Base-by-base conservation (phyloP, 2,888 invertebrate species). In the Microctonus hyperodae region DNA sequence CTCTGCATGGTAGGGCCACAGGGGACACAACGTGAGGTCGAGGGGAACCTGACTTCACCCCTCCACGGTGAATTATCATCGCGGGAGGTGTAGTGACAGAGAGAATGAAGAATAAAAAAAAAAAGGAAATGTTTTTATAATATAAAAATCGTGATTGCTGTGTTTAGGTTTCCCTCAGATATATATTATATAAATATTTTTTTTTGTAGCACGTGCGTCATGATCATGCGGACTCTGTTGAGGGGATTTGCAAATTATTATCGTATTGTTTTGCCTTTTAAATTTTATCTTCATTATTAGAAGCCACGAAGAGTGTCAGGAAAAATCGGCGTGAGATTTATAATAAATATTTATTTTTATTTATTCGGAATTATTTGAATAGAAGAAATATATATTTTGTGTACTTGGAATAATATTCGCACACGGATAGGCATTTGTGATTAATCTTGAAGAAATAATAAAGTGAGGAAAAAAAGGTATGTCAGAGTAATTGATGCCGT, bases 41-140 rank as follows among this genome's bases (percentile, higher is more conserved):
- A 50, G 65, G 61, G 73, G 73, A 73, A 77, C 75, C 74, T 70
- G 80, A 80, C 79, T 80, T 80, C 79, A 79, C 80, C 79, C 78
- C 78, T 77, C 71, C 74, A 71, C 73, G 58, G n/a, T 77, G 79
- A 81, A 80, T 82, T 81, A 82, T 82, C 82, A 72, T 81, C 77
- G 78, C 82, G 74, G 81, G 82, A 79, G 83, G 81, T 79, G 78
- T 50, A 68, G 44, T 59, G 35, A 51, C 63, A 63, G 65, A 65
- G 48, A 22, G 57, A 44, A 60, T 65, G 35, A 23, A 64, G 57
- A 69, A 23, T 55, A 57, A 63, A 58, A 56, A 40, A 67, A 37
- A 64, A 57, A 63, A 67, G 63, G 57, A 68, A 64, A 69, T 64
- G 65, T 65, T 44, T 44, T 44, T 20, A 16, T 44, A 1, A 44